Percentiles rank a stretch among this genome's conserved stretches.
Evolutionary conservation across 2,797 vertebrate genomes (phyloP).

Genomic region (Neopelma chrysocephalum): DNA sequence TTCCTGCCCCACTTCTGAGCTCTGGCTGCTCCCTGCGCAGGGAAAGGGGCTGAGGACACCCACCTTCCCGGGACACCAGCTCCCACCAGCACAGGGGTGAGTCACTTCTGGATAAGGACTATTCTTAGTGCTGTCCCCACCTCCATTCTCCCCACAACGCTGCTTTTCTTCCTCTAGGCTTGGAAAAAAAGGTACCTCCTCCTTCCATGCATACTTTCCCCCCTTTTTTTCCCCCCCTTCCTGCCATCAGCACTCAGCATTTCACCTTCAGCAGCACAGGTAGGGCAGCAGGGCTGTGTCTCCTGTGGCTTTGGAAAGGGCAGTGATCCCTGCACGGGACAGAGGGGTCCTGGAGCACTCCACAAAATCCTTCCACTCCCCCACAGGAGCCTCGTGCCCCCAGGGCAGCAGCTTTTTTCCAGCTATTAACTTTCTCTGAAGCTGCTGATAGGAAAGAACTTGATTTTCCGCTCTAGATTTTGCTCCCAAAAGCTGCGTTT

Average conservation of each 20-base stretch:
- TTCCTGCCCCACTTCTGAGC: neutral
- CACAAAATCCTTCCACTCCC: neutral
- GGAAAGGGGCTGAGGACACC: neutral
- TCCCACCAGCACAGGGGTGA: neutral
- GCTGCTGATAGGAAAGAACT: neutral
- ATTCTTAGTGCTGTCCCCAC: slow-evolving; percentile 9
- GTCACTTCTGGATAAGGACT: neutral
- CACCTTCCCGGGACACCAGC: neutral
- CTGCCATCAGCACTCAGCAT: neutral
- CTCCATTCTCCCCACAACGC: neutral
- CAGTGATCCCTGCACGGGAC: neutral
- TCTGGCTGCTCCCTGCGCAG: neutral
- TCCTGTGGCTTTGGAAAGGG: neutral
- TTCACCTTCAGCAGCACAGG: neutral
- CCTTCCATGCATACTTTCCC: neutral
- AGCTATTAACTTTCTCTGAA: neutral
- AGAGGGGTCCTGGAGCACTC: fast-evolving
- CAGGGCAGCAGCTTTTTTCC: neutral
- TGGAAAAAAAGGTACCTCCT: neutral
- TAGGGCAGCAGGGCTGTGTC: neutral
- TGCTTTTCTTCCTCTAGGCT: neutral
- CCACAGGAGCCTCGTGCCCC: neutral
- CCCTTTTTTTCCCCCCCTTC: neutral
- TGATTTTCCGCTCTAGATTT: slow-evolving; percentile 33
- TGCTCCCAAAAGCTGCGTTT: neutral